These are phyloP conservation scores for Pocillopora verrucosa DNA, from an alignment of 64 coral and sea anemone species.

Conservation along the genomic window DNA sequence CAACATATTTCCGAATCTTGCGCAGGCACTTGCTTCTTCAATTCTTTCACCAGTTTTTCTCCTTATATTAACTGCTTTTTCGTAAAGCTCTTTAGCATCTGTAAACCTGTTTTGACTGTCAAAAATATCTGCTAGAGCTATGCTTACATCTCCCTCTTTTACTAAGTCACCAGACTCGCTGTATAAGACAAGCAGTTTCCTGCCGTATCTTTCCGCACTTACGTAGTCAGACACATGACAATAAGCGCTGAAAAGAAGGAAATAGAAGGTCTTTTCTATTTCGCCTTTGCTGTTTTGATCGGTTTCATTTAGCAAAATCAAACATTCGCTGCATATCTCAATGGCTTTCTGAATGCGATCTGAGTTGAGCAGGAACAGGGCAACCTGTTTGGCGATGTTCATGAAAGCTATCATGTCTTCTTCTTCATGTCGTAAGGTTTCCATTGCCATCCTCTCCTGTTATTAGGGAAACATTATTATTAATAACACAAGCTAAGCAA, in stretches of 20 bases:
- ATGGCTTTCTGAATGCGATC: neutral
- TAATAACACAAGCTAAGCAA: too few relatives aligned
- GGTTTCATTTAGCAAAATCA: neutral
- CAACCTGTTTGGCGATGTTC: neutral
- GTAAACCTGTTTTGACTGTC: neutral
- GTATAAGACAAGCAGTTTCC: neutral
- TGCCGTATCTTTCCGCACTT: neutral
- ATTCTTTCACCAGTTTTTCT: neutral
- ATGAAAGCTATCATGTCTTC: too few relatives aligned
- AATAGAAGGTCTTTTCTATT: neutral
- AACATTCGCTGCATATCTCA: neutral
- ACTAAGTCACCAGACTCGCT: neutral
- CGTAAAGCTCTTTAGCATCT: neutral
- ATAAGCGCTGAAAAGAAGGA: neutral
- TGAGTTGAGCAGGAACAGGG: neutral
- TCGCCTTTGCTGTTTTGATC: neutral
- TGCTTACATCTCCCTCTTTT: neutral
- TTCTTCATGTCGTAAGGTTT: too few relatives aligned
- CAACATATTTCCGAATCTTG: neutral
- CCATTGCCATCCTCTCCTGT: too few relatives aligned
- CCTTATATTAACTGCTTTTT: neutral
- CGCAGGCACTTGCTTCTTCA: neutral
- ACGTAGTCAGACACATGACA: neutral
- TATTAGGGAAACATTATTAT: too few relatives aligned
- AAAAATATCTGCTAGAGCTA: neutral